These are phyloP conservation scores for Caenorhabditis japonica DNA, from an alignment of 2,888 invertebrate species.

Conservation along the genomic window DNA sequence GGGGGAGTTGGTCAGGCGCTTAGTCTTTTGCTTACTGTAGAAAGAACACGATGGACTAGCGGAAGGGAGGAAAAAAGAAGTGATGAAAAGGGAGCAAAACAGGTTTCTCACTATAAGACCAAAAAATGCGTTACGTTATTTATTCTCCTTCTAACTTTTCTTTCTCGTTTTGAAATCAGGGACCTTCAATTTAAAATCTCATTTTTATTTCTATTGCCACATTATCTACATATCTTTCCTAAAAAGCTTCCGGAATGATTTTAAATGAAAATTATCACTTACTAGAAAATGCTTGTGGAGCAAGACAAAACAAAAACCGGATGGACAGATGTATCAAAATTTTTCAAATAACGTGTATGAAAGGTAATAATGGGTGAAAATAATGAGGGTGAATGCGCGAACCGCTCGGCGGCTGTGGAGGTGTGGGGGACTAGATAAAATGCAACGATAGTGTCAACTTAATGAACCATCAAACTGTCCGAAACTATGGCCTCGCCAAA, in stretches of 20 bases:
- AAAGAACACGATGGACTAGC: slow-evolving; percentile 24
- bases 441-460: slow-evolving; percentile 57
- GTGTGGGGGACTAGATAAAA: slow-evolving; percentile 52
- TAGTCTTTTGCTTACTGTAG: slow-evolving; percentile 48
- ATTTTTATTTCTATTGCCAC: too few relatives aligned
- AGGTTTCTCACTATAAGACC: slow-evolving; percentile 40
- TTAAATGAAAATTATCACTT: too few relatives aligned
- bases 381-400: slow-evolving; percentile 53
- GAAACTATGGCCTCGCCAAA: slow-evolving; percentile 25
- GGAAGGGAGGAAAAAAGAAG: slow-evolving; percentile 25
- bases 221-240: too few relatives aligned
- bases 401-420: slow-evolving; percentile 17
- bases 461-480: slow-evolving; percentile 57
- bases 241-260: too few relatives aligned
- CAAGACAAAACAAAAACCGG: too few relatives aligned
- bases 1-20: slow-evolving; percentile 44
- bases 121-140: slow-evolving; percentile 44
- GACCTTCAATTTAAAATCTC: not conserved
- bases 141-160: slow-evolving; percentile 9
- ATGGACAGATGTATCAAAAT: slow-evolving; percentile 22
- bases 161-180: not conserved
- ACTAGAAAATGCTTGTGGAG: too few relatives aligned
- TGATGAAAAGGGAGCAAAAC: slow-evolving; percentile 40
- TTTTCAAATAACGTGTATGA: slow-evolving; percentile 8
- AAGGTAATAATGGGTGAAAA: slow-evolving; percentile 33